Evolutionary conservation across 2,113 vertebrate species (phyloP), one percentile per base, ranked within the genome.

Genomic region (Tichodroma muraria): DNA sequence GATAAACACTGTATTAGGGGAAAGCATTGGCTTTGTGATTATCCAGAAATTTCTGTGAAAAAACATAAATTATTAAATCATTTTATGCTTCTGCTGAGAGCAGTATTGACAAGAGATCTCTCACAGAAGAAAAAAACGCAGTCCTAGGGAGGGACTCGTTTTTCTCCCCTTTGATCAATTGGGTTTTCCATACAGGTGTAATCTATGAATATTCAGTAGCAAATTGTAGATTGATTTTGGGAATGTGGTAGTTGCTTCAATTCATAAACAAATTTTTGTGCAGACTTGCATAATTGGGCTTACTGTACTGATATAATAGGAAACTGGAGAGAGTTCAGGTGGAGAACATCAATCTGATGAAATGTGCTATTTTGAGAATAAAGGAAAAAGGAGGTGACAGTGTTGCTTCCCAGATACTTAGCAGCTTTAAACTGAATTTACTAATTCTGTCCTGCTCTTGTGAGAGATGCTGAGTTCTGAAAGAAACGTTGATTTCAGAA

Each of bases 81-180:
- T 66, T 56, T 19, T 2, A 52, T 65, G 50, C 40, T 49, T 37
- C 33, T 54, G 1, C 61, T 73, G 40, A 73, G 35, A 72, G 38
- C 40, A 38, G 3, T 50, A 17, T 47, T 82, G 38, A 37, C 15
- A 60, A 13, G 54, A 64, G 35, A 70, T 25, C 9, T 80, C 64
- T 80, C 10, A 6, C 17, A 47, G 53, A 90, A 80, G 23, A 12
- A 40, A 63, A 54, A 21, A 5, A 0, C 3, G 16, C 0, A 0
- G 7, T 75, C 12, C 15, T 65, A 13, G 25, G 28, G 15, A 65
- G 45, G 21, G 44, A 12, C 27, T n/a, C 2, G 30, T 50, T n/a
- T 50, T n/a, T 33, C 72, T 14, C 18, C 8, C 15, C 6, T 54
- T 42, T 70, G 42, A 11, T 19, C 17, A 40, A 0, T 4, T 64